phyloP scores from a whole-genome alignment of 2,113 vertebrate species.

The Festucalex cinctus region DNA sequence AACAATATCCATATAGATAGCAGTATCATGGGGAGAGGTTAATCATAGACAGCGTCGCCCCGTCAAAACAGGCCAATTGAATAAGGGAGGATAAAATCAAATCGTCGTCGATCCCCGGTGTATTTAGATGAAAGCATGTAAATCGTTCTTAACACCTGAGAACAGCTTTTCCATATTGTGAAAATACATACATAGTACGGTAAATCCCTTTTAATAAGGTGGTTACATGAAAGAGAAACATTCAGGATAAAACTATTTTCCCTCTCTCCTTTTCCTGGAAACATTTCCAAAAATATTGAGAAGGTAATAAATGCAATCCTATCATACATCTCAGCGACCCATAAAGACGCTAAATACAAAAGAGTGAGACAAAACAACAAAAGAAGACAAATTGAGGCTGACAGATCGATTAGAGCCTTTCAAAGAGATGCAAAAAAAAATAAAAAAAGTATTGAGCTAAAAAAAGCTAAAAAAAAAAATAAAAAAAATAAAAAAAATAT shows the following conservation, averaged over 20 bases:
- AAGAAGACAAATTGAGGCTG: slow-evolving; percentile 27
- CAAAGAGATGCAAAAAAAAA: slow-evolving; percentile 37
- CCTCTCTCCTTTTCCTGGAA: slow-evolving; percentile 15
- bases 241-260: slow-evolving; percentile 39
- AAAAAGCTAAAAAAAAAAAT: slow-evolving; percentile 3
- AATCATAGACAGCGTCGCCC: no score
- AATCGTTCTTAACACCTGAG: no score
- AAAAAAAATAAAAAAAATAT: background rate
- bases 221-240: no score
- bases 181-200: no score
- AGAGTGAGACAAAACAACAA: slow-evolving; percentile 9
- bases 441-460: slow-evolving; percentile 29
- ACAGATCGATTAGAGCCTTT: slow-evolving; percentile 23
- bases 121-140: no score
- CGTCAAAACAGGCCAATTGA: no score
- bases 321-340: slow-evolving; percentile 71
- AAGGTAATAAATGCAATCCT: slow-evolving; percentile 50
- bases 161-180: no score
- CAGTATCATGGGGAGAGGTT: no score
- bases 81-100: no score
- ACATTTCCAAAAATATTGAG: slow-evolving; percentile 1
- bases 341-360: slow-evolving; percentile 7
- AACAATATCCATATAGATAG: no score
- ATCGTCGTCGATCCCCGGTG: no score
- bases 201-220: no score